Percentiles rank a stretch among this genome's conserved stretches.
Conservation (phyloP, 2,113 vertebrate genomes). For the Malurus elegans region DNA sequence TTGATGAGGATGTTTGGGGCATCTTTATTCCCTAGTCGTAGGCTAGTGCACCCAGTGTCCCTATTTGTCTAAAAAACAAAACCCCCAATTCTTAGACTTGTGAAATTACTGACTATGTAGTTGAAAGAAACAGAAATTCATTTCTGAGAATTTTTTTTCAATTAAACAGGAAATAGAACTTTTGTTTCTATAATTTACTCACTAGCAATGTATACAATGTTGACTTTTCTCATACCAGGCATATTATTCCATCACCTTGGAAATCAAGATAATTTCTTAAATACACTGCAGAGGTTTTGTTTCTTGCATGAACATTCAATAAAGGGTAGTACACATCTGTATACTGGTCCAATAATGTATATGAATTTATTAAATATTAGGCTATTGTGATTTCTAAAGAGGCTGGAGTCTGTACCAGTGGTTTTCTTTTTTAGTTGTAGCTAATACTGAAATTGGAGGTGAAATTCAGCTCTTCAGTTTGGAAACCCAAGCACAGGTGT, state of each 20-base stretch:
- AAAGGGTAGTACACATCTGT: not conserved
- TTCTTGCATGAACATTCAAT: not conserved
- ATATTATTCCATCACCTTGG: not conserved
- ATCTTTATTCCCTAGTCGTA: not conserved
- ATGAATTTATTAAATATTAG: not conserved
- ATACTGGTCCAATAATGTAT: not conserved
- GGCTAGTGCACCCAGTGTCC: not conserved
- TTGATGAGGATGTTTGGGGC: not conserved
- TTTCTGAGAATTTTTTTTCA: not conserved
- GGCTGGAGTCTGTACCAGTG: not conserved
- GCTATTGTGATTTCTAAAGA: not conserved
- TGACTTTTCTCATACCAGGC: not conserved
- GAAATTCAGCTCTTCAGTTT: not conserved
- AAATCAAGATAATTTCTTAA: not conserved
- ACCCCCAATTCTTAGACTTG: fast-evolving
- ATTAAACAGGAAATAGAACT: not conserved
- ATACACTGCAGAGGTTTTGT: not conserved
- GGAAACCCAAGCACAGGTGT: not conserved
- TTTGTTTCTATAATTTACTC: not conserved
- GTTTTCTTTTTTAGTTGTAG: not conserved
- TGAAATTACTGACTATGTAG: not conserved
- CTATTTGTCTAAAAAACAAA: not conserved
- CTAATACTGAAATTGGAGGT: not conserved
- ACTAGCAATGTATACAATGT: not conserved
- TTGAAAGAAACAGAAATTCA: not conserved